Base-by-base conservation (phyloP, 2,888 invertebrate genomes). In the Xanthia icteritia region DNA sequence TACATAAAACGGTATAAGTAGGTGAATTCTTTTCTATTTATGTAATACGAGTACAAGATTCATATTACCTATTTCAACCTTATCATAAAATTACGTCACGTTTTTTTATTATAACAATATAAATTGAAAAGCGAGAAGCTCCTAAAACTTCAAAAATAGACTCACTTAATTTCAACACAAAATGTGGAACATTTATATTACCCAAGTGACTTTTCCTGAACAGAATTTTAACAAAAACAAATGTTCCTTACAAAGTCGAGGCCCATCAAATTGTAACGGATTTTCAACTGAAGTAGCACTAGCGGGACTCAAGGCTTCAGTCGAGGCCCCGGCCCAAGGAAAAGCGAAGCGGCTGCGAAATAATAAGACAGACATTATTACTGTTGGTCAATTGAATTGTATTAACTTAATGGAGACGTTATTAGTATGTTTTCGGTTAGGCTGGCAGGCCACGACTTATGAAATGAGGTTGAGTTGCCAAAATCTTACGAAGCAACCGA, bases 311-410 rank as follows among this genome's bases (percentile, higher is more conserved):
- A 27, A 66, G 66, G 66, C 69, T 45, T 54, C 39, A 20, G 48
- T n/a, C 64, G 68, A 83, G 51, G 83, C n/a, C 51, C 58, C 27
- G 54, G 23, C 31, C 27, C 54, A 9, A 42, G 42, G 15, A 65
- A 70, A 81, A 70, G 23, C 54, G 51, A 36, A 54, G 58, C 36
- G 60, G 13, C 51, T 69, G 81, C 73, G 60, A 61, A 80, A 73
- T 66, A 83, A 80, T 69, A 84, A 72, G 71, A 67, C 60, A n/a
- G 45, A 15, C 45, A 69, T 81, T 81, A 56, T 81, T 85, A 56
- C 69, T 82, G 76, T 76, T 69, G 86, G 68, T 69, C 64, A 76
- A 85, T 82, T 82, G 63, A 82, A 76, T 76, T 76, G 72, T 61
- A 82, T 82, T 82, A 23, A 27, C 36, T n/a, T 36, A 66, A 73